A percentile compares a stretch with the other conserved stretches of the same genome.
These are phyloP conservation scores for Poeciliopsis gracilis DNA, from an alignment of 2,797 vertebrate species.

Conservation along the genomic window DNA sequence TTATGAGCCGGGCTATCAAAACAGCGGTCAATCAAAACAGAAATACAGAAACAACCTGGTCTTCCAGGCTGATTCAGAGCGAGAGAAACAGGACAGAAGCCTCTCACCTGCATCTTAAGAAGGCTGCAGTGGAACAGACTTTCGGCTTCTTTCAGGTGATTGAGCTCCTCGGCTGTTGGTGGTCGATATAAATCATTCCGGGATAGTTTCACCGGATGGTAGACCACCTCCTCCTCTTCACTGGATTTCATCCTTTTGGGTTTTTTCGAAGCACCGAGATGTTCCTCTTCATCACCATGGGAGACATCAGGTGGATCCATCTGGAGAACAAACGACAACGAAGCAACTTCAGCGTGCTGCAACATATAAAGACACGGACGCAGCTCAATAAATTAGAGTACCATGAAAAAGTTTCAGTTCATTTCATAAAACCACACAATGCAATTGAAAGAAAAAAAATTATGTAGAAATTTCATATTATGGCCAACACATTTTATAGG, in stretches of 20 bases:
- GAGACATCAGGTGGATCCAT: conserved; percentile 40
- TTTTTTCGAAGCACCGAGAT: conserved; percentile 36
- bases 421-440: no score
- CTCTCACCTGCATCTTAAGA: conserved; percentile 92
- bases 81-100: background rate
- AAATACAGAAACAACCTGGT: no score
- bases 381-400: background rate
- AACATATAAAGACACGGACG: background rate
- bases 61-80: no score
- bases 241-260: conserved; percentile 70
- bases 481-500: background rate
- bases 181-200: conserved; percentile 88
- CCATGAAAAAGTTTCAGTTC: no score
- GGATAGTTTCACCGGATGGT: conserved; percentile 86
- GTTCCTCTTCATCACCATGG: conserved; percentile 22
- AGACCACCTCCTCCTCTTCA: conserved; percentile 43
- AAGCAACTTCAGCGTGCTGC: background rate
- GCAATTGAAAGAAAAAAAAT: background rate
- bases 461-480: background rate
- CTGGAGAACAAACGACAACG: conserved; percentile 45
- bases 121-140: conserved; percentile 94
- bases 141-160: conserved; percentile 91
- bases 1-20: no score
- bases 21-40: no score
- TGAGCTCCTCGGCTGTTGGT: conserved; percentile 92